A percentile compares a stretch with the other conserved stretches of the same genome.
Evolutionary conservation across 2,888 invertebrate genomes (phyloP).

Genomic region (Eupithecia subumbrata): DNA sequence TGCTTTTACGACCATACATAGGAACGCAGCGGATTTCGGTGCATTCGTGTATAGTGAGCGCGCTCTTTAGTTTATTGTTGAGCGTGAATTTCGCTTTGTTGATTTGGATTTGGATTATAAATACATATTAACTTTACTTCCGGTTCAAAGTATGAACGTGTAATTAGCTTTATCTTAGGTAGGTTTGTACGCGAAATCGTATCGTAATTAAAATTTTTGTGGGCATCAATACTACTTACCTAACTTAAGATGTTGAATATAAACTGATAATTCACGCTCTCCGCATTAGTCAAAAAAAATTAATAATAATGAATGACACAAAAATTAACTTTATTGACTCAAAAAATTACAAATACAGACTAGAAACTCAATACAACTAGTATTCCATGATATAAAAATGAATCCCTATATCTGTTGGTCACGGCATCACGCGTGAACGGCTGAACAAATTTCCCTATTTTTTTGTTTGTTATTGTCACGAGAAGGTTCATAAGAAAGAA

Average conservation of each 20-base stretch:
- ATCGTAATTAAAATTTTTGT: not conserved
- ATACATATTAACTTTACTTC: not conserved
- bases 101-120: constrained; percentile 27
- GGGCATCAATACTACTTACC: not conserved
- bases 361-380: no score
- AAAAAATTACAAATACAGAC: no score
- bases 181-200: not conserved
- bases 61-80: constrained; percentile 51
- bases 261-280: not conserved
- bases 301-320: no score
- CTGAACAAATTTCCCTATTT: no score
- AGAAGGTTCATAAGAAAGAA: no score
- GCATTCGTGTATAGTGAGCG: constrained; percentile 52
- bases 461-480: no score
- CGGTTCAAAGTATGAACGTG: not conserved
- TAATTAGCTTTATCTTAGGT: not conserved
- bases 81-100: constrained; percentile 39
- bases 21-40: constrained; percentile 42
- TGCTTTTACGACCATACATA: constrained; percentile 55
- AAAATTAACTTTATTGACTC: no score
- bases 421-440: no score
- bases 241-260: not conserved
- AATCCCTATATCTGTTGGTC: no score
- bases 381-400: no score
- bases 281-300: not conserved